Percentiles rank a stretch among this genome's conserved stretches.
Conservation (phyloP, 2,888 invertebrate genomes). For the Parochlus steinenii region DNA sequence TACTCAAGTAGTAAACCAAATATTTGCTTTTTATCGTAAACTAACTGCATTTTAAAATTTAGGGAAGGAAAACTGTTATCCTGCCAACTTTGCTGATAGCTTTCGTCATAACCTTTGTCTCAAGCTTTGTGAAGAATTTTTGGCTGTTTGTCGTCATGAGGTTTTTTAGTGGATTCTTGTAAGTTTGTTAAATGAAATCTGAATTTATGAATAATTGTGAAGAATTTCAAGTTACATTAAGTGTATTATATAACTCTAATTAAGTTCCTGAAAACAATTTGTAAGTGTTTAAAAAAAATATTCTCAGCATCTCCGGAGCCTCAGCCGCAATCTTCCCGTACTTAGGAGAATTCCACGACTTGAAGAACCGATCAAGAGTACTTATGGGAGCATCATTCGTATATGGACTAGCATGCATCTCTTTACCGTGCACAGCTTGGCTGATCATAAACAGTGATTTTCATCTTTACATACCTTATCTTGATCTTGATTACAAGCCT, state of each 20-base stretch:
- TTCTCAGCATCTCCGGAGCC: slow-evolving; percentile 30
- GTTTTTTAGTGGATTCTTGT: slow-evolving; percentile 37
- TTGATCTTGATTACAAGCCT: slow-evolving; percentile 22
- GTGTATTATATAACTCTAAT: too few relatives aligned
- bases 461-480: slow-evolving; percentile 19
- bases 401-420: slow-evolving; percentile 24
- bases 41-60: too few relatives aligned
- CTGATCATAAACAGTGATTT: slow-evolving; percentile 24
- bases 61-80: slow-evolving; percentile 32
- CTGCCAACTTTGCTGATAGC: slow-evolving; percentile 32
- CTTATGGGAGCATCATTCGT: slow-evolving; percentile 25
- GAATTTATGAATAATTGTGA: too few relatives aligned
- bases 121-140: slow-evolving; percentile 32
- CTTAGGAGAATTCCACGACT: slow-evolving; percentile 35
- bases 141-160: slow-evolving; percentile 33
- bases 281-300: not conserved
- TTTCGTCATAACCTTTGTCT: slow-evolving; percentile 30
- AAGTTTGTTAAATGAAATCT: too few relatives aligned
- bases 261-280: not conserved
- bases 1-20: too few relatives aligned
- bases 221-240: too few relatives aligned
- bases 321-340: slow-evolving; percentile 35
- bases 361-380: slow-evolving; percentile 29
- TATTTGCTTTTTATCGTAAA: too few relatives aligned
- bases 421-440: slow-evolving; percentile 25